phyloP scores from a whole-genome alignment of 1,140 invertebrate species.

The Nephila pilipes region DNA sequence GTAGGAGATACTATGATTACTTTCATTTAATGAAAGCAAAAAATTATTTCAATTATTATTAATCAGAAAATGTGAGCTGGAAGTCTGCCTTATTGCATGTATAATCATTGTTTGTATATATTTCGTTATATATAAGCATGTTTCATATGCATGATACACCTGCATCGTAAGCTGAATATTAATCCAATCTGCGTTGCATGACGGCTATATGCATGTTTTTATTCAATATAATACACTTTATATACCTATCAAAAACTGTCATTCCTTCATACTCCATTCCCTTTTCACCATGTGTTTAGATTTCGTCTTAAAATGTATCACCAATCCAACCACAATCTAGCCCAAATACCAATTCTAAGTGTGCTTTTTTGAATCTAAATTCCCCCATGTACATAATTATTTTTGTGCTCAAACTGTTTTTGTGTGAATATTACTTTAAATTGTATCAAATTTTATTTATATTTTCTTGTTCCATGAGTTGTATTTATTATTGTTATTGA shows the following conservation, averaged over 20 bases:
- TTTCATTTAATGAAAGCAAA: no score
- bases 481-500: not conserved
- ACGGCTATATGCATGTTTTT: not conserved
- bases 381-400: not conserved
- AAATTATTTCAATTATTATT: no score
- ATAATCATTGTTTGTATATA: not conserved
- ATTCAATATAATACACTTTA: not conserved
- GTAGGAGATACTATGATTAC: no score
- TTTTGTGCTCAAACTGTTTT: not conserved
- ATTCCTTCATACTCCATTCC: not conserved
- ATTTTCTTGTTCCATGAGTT: not conserved
- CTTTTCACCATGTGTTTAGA: conserved; percentile 25
- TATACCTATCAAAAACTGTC: not conserved
- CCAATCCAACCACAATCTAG: conserved; percentile 19
- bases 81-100: not conserved
- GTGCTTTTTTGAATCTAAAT: conserved; percentile 44
- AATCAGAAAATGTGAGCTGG: not conserved
- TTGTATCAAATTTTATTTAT: not conserved
- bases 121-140: not conserved
- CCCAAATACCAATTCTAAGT: conserved; percentile 28
- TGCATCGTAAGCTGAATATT: not conserved
- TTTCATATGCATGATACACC: not conserved
- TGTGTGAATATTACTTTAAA: not conserved
- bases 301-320: not conserved
- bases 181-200: not conserved